Evolutionary conservation across 2,888 invertebrate genomes (phyloP).

Genomic region (Drosophila siamana): DNA sequence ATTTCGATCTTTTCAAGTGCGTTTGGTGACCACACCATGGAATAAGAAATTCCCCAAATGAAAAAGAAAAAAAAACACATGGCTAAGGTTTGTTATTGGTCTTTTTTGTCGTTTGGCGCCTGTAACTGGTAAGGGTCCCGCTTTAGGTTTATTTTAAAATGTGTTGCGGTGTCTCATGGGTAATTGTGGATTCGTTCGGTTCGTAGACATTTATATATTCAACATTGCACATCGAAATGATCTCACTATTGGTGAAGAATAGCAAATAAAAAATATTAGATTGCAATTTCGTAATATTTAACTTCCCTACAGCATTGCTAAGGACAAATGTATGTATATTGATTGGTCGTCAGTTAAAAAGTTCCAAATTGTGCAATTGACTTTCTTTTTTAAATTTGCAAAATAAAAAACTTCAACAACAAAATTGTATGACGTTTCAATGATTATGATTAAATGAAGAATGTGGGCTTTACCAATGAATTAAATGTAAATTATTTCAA

Average conservation of each 20-base stretch:
- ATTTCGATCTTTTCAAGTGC: conserved; percentile 75
- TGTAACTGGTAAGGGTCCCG: conserved; percentile 50
- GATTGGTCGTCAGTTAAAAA: conserved; percentile 2
- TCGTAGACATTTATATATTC: not conserved
- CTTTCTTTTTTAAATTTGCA: not conserved
- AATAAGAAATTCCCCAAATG: conserved; percentile 27
- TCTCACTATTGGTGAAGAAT: not conserved
- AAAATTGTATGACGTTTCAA: not conserved
- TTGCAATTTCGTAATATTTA: conserved; percentile 3
- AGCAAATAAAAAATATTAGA: not conserved
- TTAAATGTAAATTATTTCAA: no score
- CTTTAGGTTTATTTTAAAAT: conserved; percentile 9
- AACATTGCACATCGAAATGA: conserved; percentile 1
- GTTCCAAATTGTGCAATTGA: conserved; percentile 4
- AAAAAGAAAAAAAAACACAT: conserved; percentile 9
- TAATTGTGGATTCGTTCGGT: conserved; percentile 6
- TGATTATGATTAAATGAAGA: no score
- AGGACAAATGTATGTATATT: not conserved
- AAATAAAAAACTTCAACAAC: conserved; percentile 40
- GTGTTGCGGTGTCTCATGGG: conserved; percentile 8
- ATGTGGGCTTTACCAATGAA: no score
- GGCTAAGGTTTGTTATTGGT: conserved; percentile 68
- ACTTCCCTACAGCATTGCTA: not conserved
- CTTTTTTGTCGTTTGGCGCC: conserved; percentile 33
- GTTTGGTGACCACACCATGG: conserved; percentile 49